Conservation (phyloP, 2,888 invertebrate species). For the Timema cristinae region DNA sequence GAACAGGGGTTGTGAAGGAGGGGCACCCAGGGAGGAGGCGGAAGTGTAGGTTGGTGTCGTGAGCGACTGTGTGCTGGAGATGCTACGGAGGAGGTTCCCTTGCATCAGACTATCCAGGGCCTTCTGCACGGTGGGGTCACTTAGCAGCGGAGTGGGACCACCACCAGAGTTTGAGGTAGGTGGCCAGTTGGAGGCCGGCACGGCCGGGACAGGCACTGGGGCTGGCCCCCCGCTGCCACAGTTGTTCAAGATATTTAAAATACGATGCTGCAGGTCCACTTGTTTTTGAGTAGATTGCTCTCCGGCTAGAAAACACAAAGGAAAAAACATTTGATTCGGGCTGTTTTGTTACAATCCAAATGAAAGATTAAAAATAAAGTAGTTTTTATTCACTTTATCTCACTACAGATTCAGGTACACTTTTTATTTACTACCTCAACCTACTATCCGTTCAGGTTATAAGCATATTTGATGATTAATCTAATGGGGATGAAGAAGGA, state of each 20-base stretch:
- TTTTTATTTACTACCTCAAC: too few species aligned
- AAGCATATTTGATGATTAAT: too few species aligned
- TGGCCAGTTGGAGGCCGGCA: constrained; percentile 40
- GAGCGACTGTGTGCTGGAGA: constrained; percentile 18
- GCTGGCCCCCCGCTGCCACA: constrained; percentile 42
- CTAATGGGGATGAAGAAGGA: too few species aligned
- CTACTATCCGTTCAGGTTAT: too few species aligned
- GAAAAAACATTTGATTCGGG: too few species aligned
- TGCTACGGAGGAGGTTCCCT: constrained; percentile 39
- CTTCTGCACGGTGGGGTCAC: constrained; percentile 73
- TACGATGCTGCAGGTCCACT: constrained; percentile 70
- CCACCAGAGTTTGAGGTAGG: constrained; percentile 31
- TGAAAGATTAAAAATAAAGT: too few species aligned
- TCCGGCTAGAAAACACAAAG: too few species aligned
- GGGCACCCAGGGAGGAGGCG: constrained; percentile 22
- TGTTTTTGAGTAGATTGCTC: constrained; percentile 41
- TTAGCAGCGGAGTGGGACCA: constrained; percentile 52
- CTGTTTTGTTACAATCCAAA: too few species aligned
- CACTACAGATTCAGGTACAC: too few species aligned
- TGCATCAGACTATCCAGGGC: constrained; percentile 67
- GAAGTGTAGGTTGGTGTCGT: constrained; percentile 17
- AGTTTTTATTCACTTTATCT: too few species aligned
- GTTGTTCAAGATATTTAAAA: constrained; percentile 71
- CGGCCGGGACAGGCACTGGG: constrained; percentile 41
- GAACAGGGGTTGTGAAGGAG: constrained; percentile 25